A percentile compares a stretch with the other conserved stretches of the same genome.
These are phyloP conservation scores for Meiosimyza decipiens DNA, from an alignment of 2,888 invertebrate genomes.

Conservation along the genomic window DNA sequence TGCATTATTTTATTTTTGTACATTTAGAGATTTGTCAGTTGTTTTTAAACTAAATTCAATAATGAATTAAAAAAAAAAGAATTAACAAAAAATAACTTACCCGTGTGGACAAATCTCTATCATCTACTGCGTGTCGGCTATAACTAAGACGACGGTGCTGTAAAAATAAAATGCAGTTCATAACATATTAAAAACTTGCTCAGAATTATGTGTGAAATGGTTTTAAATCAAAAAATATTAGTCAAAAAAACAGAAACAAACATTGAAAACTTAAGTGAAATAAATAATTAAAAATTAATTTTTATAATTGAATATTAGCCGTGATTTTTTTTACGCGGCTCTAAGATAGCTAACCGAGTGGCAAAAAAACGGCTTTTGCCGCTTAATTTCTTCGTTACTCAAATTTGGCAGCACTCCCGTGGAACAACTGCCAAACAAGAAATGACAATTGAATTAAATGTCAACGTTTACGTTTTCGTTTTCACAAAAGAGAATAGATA, in stretches of 20 bases:
- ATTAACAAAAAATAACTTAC: conserved; percentile 60
- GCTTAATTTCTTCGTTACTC: too few species aligned
- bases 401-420: too few species aligned
- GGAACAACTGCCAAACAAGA: too few species aligned
- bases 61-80: background rate
- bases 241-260: conserved; percentile 38
- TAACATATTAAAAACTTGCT: conserved; percentile 18
- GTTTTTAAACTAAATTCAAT: background rate
- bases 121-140: conserved; percentile 90
- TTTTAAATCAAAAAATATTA: conserved; percentile 8
- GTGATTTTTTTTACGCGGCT: too few species aligned
- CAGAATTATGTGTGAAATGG: background rate
- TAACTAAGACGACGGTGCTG: conserved; percentile 91
- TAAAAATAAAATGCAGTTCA: conserved; percentile 55
- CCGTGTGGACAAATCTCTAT: conserved; percentile 86
- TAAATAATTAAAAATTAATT: background rate
- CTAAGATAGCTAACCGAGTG: too few species aligned
- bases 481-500: too few species aligned
- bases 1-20: conserved; percentile 31
- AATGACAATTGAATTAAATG: too few species aligned
- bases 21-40: conserved; percentile 50
- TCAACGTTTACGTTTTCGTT: too few species aligned
- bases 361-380: too few species aligned
- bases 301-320: background rate
- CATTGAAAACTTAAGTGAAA: conserved; percentile 27